Base-by-base conservation (phyloP, 2,797 vertebrate genomes). In the Phoebastria nigripes region DNA sequence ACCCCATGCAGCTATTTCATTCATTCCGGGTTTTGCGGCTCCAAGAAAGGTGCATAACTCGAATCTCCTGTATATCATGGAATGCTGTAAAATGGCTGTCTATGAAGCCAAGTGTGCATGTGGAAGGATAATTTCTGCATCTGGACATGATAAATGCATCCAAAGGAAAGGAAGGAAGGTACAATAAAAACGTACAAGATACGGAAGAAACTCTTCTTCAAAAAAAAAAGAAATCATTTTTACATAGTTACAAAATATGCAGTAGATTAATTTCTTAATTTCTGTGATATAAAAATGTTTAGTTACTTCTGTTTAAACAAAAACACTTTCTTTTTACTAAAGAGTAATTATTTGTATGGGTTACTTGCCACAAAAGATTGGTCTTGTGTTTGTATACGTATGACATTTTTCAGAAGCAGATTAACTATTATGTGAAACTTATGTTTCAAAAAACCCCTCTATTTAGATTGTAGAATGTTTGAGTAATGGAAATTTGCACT, bases 331-430 rank as follows among this genome's bases (percentile, higher is more conserved):
- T 82, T 85, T 79, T 78, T 78, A 28, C 65, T 84, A 10, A 49
- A 47, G 20, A 93, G 37, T 71, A 89, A 65, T 87, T 87, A 26
- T 78, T 87, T 4, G 0, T 92, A 31, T 47, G 51, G 44, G 22
- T 94, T 87, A 74, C 46, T 85, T 85, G 52, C 69, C 65, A 78
- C 72, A 58, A 63, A 83, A 85, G 39, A 58, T 69, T 91, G 37
- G 22, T 95, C 22, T 77, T 95, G 9, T 91, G 37, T 95, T 96
- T 93, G 49, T 89, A 37, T 52, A 59, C 76, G 46, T 65, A 49
- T 72, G 84, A 74, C 76, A 89, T 87, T 94, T 86, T 96, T 93
- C 82, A 93, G 79, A 79, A 94, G 79, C 58, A 88, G 29, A 76
- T 93, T 62, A 90, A 69, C 49, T 90, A 7, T 74, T 92, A 47